phyloP scores from a whole-genome alignment of 2,888 invertebrate species.

The Pasiphila rectangulata region DNA sequence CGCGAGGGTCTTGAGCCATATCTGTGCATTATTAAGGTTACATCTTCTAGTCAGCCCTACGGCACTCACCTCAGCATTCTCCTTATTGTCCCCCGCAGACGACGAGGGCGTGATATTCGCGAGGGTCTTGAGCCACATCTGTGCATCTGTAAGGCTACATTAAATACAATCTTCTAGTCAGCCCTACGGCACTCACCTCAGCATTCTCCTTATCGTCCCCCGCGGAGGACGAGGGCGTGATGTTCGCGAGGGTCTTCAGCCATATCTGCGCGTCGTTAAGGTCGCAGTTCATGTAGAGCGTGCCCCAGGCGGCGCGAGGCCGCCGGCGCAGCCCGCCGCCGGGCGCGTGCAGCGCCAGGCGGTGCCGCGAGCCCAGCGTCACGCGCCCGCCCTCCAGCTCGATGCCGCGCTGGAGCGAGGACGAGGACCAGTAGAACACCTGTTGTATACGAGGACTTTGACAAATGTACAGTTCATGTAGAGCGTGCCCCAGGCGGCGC shows the following conservation, averaged over 20 bases:
- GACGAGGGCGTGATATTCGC: too few relatives aligned
- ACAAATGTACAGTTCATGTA: too few relatives aligned
- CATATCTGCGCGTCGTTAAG: slow-evolving; percentile 95
- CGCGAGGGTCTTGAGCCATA: too few relatives aligned
- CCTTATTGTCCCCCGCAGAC: too few relatives aligned
- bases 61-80: slow-evolving; percentile 50
- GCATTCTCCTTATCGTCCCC: slow-evolving; percentile 47
- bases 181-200: slow-evolving; percentile 52
- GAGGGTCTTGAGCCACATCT: too few relatives aligned
- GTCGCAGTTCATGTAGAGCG: slow-evolving; percentile 96
- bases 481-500: too few relatives aligned
- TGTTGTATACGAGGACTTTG: slow-evolving; percentile 38
- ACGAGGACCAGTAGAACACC: slow-evolving; percentile 98
- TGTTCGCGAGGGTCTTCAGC: slow-evolving; percentile 87
- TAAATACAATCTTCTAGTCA: too few relatives aligned
- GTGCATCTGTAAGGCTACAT: too few relatives aligned
- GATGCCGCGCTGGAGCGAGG: slow-evolving; percentile 95
- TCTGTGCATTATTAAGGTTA: too few relatives aligned
- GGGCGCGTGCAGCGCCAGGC: slow-evolving; percentile 85
- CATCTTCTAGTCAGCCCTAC: too few relatives aligned
- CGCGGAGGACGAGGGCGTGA: slow-evolving; percentile 7
- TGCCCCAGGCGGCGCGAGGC: slow-evolving; percentile 93
- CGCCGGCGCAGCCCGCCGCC: slow-evolving; percentile 92
- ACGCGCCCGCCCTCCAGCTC: slow-evolving; percentile 91
- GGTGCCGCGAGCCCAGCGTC: slow-evolving; percentile 90